A percentile compares a stretch with the other conserved stretches of the same genome.
phyloP scores from a whole-genome alignment of 1,140 invertebrate genomes.

The Spodoptera litura region DNA sequence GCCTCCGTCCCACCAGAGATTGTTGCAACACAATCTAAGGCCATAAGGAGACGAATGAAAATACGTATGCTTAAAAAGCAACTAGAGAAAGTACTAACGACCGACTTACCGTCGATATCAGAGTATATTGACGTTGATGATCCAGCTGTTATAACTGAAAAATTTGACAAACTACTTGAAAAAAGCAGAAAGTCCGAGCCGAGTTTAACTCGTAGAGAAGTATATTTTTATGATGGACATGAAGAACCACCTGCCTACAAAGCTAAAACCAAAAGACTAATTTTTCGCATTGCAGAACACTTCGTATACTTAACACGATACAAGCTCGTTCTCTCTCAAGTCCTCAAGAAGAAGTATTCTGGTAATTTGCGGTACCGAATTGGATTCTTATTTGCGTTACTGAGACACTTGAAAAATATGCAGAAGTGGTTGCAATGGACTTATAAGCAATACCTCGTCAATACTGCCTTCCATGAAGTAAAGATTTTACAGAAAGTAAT shows the following conservation, averaged over 20 bases:
- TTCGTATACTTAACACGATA: conserved; percentile 62
- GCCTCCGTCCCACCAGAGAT: conserved; percentile 34
- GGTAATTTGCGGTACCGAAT: conserved; percentile 52
- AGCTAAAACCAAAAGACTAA: too few relatives aligned
- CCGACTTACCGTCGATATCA: conserved; percentile 40
- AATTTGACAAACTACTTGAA: conserved; percentile 45
- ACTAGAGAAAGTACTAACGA: conserved; percentile 48
- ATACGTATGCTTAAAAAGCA: conserved; percentile 44
- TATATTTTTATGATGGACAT: not conserved
- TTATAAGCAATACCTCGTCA: conserved; percentile 6
- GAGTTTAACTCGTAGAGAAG: conserved; percentile 19
- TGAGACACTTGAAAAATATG: conserved; percentile 61
- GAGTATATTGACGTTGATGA: conserved; percentile 53
- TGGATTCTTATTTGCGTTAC: conserved; percentile 61
- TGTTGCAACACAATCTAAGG: not conserved
- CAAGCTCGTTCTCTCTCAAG: conserved; percentile 56
- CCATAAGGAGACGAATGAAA: conserved; percentile 49
- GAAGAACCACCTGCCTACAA: too few relatives aligned
- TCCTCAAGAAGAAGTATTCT: conserved; percentile 59
- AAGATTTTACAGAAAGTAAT: conserved; percentile 62
- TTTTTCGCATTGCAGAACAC: conserved; percentile 58
- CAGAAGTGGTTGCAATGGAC: conserved; percentile 55
- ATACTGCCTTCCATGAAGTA: conserved; percentile 46
- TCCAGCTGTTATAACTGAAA: conserved; percentile 49
- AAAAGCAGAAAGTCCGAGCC: not conserved